Evolutionary conservation across 2,888 invertebrate genomes (phyloP).

Genomic region (Blomia tropicalis): DNA sequence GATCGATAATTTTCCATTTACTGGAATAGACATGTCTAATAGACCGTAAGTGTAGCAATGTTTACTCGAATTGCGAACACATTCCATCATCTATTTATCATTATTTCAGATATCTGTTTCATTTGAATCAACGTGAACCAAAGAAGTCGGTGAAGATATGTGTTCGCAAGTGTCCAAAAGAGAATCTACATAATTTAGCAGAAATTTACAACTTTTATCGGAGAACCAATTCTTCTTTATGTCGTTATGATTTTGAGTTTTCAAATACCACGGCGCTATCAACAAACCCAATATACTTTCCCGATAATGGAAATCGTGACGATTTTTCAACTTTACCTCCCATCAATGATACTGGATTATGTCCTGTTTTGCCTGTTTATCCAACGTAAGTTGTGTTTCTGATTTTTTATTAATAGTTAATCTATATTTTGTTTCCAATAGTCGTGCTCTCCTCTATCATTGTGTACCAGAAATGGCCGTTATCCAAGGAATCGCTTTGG

Average conservation of each 20-base stretch:
- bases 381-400: slow-evolving; percentile 43
- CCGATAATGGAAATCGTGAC: not conserved
- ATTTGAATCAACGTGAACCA: slow-evolving; percentile 60
- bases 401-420: not conserved
- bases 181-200: slow-evolving; percentile 44
- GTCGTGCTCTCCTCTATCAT: slow-evolving; percentile 62
- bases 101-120: slow-evolving; percentile 41
- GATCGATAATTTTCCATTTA: slow-evolving; percentile 33
- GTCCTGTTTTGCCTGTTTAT: slow-evolving; percentile 60
- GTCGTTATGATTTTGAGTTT: slow-evolving; percentile 42
- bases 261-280: slow-evolving; percentile 30
- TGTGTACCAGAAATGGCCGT: slow-evolving; percentile 56
- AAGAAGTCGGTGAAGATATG: slow-evolving; percentile 66
- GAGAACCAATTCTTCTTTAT: slow-evolving; percentile 56
- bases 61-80: not conserved
- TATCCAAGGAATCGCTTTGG: slow-evolving; percentile 45
- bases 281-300: slow-evolving; percentile 12
- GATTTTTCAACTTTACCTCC: slow-evolving; percentile 19
- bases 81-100: not conserved
- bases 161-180: slow-evolving; percentile 67
- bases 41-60: slow-evolving; percentile 45
- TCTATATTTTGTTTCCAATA: slow-evolving; percentile 33
- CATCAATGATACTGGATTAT: slow-evolving; percentile 44
- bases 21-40: slow-evolving; percentile 62
- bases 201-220: slow-evolving; percentile 57